Evolutionary conservation across 1,140 invertebrate species (phyloP).

Genomic region (Coenobita brevimanus): DNA sequence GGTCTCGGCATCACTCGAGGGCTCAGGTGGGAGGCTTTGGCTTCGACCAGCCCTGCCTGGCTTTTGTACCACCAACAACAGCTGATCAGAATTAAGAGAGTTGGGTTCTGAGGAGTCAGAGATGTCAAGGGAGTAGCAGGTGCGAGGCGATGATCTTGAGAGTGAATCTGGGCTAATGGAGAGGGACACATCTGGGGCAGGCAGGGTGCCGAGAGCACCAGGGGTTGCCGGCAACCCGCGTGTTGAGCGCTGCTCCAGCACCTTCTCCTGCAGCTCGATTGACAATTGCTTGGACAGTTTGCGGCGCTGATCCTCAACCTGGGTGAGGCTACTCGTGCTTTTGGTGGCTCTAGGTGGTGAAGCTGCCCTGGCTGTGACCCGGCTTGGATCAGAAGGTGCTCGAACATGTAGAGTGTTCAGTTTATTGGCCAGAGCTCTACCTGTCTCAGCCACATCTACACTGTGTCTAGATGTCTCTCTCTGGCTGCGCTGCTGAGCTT

Average conservation of each 20-base stretch:
- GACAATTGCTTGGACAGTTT: conserved; percentile 67
- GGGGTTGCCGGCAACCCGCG: conserved; percentile 40
- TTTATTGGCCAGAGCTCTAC: conserved; percentile 55
- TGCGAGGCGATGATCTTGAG: conserved; percentile 74
- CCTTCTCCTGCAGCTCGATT: conserved; percentile 67
- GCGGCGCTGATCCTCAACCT: conserved; percentile 63
- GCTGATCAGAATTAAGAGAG: conserved; percentile 68
- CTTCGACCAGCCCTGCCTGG: conserved; percentile 57
- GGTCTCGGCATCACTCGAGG: conserved; percentile 55
- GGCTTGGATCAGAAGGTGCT: conserved; percentile 43
- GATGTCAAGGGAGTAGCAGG: conserved; percentile 77
- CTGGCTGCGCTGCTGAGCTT: conserved; percentile 42
- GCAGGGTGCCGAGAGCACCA: conserved; percentile 40
- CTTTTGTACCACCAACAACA: conserved; percentile 66
- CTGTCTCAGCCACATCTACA: conserved; percentile 54
- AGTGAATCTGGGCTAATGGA: conserved; percentile 66
- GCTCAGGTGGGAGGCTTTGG: conserved; percentile 63
- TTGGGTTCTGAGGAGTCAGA: conserved; percentile 73
- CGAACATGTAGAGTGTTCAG: conserved; percentile 46
- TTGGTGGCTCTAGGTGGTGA: conserved; percentile 39
- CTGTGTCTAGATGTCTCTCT: conserved; percentile 41
- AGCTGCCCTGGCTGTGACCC: conserved; percentile 11
- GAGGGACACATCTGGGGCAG: conserved; percentile 40
- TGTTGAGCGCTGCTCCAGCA: conserved; percentile 39
- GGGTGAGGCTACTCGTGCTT: conserved; percentile 12